These are phyloP conservation scores for Melanchra persicariae DNA, from an alignment of 2,888 invertebrate genomes.

Conservation along the genomic window DNA sequence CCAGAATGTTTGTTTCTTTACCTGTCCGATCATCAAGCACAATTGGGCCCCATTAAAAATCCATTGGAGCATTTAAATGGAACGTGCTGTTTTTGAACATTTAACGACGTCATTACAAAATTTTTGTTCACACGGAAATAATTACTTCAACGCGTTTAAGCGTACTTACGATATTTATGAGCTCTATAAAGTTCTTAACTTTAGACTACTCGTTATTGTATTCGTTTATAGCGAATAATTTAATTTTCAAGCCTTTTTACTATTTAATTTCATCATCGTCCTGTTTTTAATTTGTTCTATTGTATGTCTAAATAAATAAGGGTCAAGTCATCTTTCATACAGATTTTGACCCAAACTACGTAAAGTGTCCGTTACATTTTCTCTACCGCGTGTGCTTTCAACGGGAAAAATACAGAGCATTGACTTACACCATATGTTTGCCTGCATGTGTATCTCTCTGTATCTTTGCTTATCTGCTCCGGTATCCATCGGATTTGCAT, in stretches of 20 bases:
- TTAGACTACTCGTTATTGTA: slow-evolving; percentile 18
- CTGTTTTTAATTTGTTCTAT: not conserved
- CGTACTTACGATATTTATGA: slow-evolving; percentile 50
- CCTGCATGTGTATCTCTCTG: slow-evolving; percentile 66
- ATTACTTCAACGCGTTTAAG: slow-evolving; percentile 56
- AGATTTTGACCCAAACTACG: slow-evolving; percentile 16
- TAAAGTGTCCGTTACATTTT: slow-evolving; percentile 33
- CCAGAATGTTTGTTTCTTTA: slow-evolving; percentile 29
- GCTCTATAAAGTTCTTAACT: slow-evolving; percentile 41
- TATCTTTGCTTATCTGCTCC: slow-evolving; percentile 74
- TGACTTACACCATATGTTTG: slow-evolving; percentile 61
- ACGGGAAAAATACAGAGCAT: slow-evolving; percentile 56
- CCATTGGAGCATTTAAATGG: slow-evolving; percentile 65
- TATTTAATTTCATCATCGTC: not conserved
- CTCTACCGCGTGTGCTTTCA: slow-evolving; percentile 38
- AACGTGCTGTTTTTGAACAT: slow-evolving; percentile 50
- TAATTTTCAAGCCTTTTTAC: not conserved
- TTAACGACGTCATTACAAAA: slow-evolving; percentile 53
- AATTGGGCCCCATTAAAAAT: slow-evolving; percentile 64
- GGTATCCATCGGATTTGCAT: slow-evolving; percentile 85
- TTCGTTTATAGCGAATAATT: not conserved
- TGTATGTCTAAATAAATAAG: not conserved
- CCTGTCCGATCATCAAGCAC: slow-evolving; percentile 32
- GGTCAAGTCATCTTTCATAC: not conserved
- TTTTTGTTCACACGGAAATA: slow-evolving; percentile 72